Base-by-base conservation (phyloP, 2,888 invertebrate species). In the Trissoscelio sp. region DNA sequence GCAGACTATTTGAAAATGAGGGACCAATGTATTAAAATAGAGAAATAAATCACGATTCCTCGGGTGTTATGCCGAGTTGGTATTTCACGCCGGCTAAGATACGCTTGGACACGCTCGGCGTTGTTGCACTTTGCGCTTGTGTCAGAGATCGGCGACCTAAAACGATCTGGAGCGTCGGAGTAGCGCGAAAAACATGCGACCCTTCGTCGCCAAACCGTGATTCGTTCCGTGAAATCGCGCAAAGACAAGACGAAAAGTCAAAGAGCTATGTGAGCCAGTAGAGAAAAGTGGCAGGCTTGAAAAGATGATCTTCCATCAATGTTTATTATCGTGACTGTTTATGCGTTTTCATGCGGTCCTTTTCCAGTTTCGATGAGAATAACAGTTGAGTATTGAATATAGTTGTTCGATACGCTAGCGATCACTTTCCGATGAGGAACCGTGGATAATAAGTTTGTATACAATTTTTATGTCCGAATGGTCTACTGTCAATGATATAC, bases 271-370 rank as follows among this genome's bases (percentile, higher is more conserved):
- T 14, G 42, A 20, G 42, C 12, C 7, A 39, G 3, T 16, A 5
- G 24, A 37, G 62, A 70, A 64, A 70, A 64, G 64, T 37, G 53
- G 46, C 37, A 20, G 6, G 18, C n/a, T 18, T 14, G 34, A 78
- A 70, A 70, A 60, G 53, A 24, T 44, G 53, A 86, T 85, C 77
- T 31, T 74, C 82, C 85, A 87, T 88, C 85, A 86, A 87, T 86
- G 84, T 88, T 87, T 87, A 87, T 87, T 85, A 88, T 86, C 84
- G 77, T 74, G 64, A 60, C 55, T 84, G 28, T 87, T 88, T 87
- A 84, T 84, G 79, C 83, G 14, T 74, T 64, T 70, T 75, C 20
- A 28, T 2, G 20, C 55, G 58, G 48, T 18, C 46, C 64, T 69
- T 48, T 74, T 44, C 46, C 58, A 20, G 39, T 42, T 20, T 16